Base-by-base conservation (phyloP, 2,797 vertebrate genomes). In the Okamejei kenojei region DNA sequence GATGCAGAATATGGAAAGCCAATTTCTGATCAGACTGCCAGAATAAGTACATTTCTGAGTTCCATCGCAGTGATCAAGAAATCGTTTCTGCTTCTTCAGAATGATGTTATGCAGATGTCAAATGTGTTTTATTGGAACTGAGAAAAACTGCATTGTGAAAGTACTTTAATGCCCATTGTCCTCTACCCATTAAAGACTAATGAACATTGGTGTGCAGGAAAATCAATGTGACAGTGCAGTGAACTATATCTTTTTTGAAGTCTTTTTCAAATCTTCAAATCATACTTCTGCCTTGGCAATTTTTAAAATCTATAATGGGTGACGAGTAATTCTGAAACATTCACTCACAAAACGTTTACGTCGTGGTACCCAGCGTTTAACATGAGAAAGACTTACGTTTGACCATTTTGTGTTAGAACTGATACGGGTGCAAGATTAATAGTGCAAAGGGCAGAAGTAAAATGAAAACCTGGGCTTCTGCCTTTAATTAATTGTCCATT, bases 401-500 rank as follows among this genome's bases (percentile, higher is more conserved):
- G n/a, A n/a, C n/a, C n/a, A n/a, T n/a, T n/a, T n/a, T 3, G 8
- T 88, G n/a, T 65, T 65, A 35, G n/a, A 23, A 9, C n/a, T 35
- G 63, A 88, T 35, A 88, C 32, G 63, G 71, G 17, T 88, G 63
- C 65, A 88, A 32, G 61, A 88, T 88, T 88, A 35, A 68, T 68
- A n/a, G 17, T 68, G 15, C 63, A 68, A 86, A 32, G 63, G 84
- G 84, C 84, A 88, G 61, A 68, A 68, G 61, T 65, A 65, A 88
- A 65, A 68, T 68, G n/a, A 63, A 88, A 68, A 88, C n/a, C n/a
- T 68, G 63, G 61, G 84, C 63, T 88, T 68, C 84, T 88, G 61
- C 84, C 84, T 68, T 88, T 88, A 88, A 88, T 88, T 88, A n/a
- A 88, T 88, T 88, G 61, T 88, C 84, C 63, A 21, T 88, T 68